These are phyloP conservation scores for Drosophila orosa DNA, from an alignment of 1,140 invertebrate species.

Conservation along the genomic window DNA sequence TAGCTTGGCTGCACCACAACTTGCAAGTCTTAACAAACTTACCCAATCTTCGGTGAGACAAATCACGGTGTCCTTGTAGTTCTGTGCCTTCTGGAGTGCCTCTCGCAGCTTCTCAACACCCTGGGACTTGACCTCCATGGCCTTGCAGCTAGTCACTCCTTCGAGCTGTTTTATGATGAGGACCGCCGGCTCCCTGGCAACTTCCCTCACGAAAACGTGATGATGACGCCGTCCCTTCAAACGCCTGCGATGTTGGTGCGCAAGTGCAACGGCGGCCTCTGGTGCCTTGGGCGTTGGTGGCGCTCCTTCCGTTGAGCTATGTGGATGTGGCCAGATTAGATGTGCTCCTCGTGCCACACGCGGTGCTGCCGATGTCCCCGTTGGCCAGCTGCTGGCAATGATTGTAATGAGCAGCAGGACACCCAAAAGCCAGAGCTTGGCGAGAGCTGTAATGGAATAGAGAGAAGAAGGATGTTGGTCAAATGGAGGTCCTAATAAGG, in stretches of 20 bases:
- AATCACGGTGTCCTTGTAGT: slow-evolving; percentile 3
- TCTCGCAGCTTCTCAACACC: not conserved
- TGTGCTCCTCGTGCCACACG: slow-evolving; percentile 32
- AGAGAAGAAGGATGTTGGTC: not conserved
- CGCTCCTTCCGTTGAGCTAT: not conserved
- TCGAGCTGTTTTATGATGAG: not conserved
- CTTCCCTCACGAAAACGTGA: not conserved
- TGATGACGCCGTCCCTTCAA: not conserved
- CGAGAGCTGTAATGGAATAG: slow-evolving; percentile 22
- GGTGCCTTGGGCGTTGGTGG: slow-evolving; percentile 2
- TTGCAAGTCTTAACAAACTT: too few relatives aligned
- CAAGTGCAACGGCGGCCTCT: too few relatives aligned
- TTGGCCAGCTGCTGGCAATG: slow-evolving; percentile 19
- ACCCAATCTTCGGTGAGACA: slow-evolving; percentile 35
- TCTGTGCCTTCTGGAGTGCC: not conserved
- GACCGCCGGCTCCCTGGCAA: not conserved
- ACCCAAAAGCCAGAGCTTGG: slow-evolving; percentile 30
- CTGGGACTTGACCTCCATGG: not conserved
- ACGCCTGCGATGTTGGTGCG: not conserved
- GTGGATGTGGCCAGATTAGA: slow-evolving; percentile 27
- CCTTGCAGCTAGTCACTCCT: not conserved
- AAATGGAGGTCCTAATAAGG: not conserved
- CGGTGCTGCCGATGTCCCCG: slow-evolving; percentile 28
- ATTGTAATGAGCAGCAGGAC: slow-evolving; percentile 42
- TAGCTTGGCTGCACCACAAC: too few relatives aligned